Percentiles rank a stretch among this genome's conserved stretches.
Evolutionary conservation across 1,140 invertebrate genomes (phyloP).

Genomic region (Drosophila arizonae): DNA sequence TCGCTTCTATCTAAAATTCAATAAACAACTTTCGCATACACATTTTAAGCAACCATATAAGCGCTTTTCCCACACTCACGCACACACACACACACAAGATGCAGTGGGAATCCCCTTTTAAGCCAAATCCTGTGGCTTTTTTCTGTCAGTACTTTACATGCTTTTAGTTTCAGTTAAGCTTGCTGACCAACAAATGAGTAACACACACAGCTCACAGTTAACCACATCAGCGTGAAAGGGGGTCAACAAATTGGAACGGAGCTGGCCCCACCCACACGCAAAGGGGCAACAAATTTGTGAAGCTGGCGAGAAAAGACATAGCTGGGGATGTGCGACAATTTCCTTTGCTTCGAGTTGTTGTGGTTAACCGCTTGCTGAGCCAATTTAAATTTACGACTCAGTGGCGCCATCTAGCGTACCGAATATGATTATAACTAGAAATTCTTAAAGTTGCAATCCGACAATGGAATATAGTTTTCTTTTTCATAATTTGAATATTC

Average conservation of each 20-base stretch:
- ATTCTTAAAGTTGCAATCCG: conserved; percentile 4
- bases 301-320: conserved; percentile 23
- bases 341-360: conserved; percentile 46
- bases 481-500: conserved; percentile 12
- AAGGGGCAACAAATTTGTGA: conserved; percentile 54
- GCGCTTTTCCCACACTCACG: conserved; percentile 32
- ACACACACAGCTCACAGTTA: conserved; percentile 38
- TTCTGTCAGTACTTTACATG: conserved; percentile 62
- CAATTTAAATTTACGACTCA: conserved; percentile 75
- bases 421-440: not conserved
- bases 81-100: conserved; percentile 13
- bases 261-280: not conserved
- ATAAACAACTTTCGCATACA: conserved; percentile 71
- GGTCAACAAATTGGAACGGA: not conserved
- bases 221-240: conserved; percentile 8
- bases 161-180: conserved; percentile 76
- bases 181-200: conserved; percentile 69
- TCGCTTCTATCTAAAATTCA: conserved; percentile 62
- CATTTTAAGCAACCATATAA: conserved; percentile 46
- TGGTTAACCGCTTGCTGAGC: conserved; percentile 78
- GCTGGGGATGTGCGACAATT: conserved; percentile 19
- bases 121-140: conserved; percentile 62
- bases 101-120: conserved; percentile 9
- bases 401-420: conserved; percentile 10
- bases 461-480: conserved; percentile 2